Base-by-base conservation (phyloP, 2,888 invertebrate species). In the Rhorus exstirpatorius region DNA sequence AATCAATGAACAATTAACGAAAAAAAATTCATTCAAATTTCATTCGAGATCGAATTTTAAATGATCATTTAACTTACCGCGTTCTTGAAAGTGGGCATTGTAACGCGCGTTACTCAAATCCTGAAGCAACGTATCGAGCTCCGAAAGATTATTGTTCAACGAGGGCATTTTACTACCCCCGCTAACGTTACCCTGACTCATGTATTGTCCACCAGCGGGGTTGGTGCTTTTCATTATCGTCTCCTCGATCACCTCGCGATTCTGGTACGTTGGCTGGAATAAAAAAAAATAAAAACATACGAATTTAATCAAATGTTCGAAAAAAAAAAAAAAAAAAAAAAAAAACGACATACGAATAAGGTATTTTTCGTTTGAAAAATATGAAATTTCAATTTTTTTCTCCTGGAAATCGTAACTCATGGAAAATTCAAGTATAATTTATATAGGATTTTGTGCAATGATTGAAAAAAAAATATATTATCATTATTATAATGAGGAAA, bases 71-170 rank as follows among this genome's bases (percentile, higher is more conserved):
- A 55, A 44, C 53, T 49, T 75, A 94, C 94, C 94, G 91, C 94
- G 94, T 70, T 92, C 92, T 35, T 90, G 89, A 67, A 88, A 88
- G 26, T 92, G 90, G 35, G 92, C 87, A 83, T 93, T 94, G 90
- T 96, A 96, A 81, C 95, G 94, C 0, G 97, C 96, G 91, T 96
- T 97, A 94, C 98, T 98, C 87, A 99, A 94, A 93, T 99, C 99
- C 91, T 98, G 97, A 76, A 99, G 94, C 70, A 99, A 94, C 14
- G 97, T 97, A 93, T 99, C 99, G 91, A 99, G 93, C 93, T 99
- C 99, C 0, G 97, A 97, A 58, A 98, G 94, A 93, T 98, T 97
- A 87, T 96, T 97, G 90, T 95, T 95, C 76, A 94, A 93, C 0
- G 94, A 93, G 3, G 94, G 93, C 87, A 93, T 92, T 87, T 94